Percentiles rank a stretch among this genome's conserved stretches.
These are phyloP conservation scores for Etheostoma nigrum DNA, from an alignment of 2,797 vertebrate genomes.

Conservation along the genomic window DNA sequence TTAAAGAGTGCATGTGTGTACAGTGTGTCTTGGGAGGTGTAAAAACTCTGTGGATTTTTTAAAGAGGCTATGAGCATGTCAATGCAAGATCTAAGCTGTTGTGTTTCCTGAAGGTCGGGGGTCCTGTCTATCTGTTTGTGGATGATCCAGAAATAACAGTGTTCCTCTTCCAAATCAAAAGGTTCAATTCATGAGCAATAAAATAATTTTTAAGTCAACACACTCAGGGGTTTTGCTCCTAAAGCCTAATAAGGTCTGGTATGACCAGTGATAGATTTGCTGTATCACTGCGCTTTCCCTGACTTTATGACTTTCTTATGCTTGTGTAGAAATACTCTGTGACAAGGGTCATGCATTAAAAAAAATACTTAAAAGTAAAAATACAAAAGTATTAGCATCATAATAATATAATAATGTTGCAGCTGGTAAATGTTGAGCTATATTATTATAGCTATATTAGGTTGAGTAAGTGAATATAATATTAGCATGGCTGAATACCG, in stretches of 20 bases:
- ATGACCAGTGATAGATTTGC: not conserved
- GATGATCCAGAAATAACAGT: not conserved
- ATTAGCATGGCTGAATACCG: no score
- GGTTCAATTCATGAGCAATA: not conserved
- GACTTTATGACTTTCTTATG: not conserved
- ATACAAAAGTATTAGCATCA: not conserved
- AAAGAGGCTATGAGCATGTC: slow-evolving; percentile 5
- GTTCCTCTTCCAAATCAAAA: not conserved
- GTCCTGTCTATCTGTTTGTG: not conserved
- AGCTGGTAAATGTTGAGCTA: not conserved
- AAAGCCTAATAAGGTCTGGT: not conserved
- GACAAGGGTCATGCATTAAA: not conserved
- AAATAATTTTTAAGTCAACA: not conserved
- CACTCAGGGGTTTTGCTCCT: not conserved
- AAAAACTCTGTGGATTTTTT: slow-evolving; percentile 15
- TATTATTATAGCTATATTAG: no score
- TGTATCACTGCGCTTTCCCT: not conserved
- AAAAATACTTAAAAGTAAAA: not conserved
- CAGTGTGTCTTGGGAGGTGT: slow-evolving; percentile 17
- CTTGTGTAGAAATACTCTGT: not conserved
- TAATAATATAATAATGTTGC: not conserved
- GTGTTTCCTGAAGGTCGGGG: not conserved
- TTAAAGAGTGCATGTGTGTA: slow-evolving; percentile 47
- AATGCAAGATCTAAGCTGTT: slow-evolving; percentile 11
- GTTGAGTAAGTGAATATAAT: no score